Conservation (phyloP, 92 coral and sea anemone species). For the Micromussa lordhowensis region DNA sequence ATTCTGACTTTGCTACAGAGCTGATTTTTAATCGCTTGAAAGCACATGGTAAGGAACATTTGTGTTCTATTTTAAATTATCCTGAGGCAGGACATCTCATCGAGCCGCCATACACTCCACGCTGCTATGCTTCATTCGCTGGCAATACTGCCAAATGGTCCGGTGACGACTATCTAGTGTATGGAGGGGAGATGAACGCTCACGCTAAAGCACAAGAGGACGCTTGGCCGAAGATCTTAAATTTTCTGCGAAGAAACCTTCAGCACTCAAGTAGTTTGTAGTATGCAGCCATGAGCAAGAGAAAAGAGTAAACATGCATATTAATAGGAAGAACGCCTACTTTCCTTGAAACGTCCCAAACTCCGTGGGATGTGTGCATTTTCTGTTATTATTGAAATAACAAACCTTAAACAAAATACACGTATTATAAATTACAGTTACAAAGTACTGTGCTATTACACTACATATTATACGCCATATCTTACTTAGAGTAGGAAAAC, state of each 20-base stretch:
- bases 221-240: conserved; percentile 23
- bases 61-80: conserved; percentile 60
- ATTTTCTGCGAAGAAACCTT: conserved; percentile 7
- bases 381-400: too few species aligned
- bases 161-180: background rate
- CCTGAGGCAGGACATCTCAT: conserved; percentile 79
- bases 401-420: too few species aligned
- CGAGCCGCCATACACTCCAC: conserved; percentile 78
- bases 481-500: too few species aligned
- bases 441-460: too few species aligned
- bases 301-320: background rate
- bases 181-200: conserved; percentile 26
- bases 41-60: conserved; percentile 53
- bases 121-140: conserved; percentile 28
- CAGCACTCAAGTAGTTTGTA: background rate
- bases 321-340: background rate
- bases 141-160: background rate
- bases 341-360: too few species aligned
- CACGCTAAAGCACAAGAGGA: conserved; percentile 47
- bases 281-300: background rate
- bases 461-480: too few species aligned
- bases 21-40: conserved; percentile 48
- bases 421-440: too few species aligned
- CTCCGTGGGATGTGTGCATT: too few species aligned
- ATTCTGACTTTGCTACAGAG: background rate